Evolutionary conservation across 1,140 invertebrate genomes (phyloP), one percentile per base, ranked within the genome.

Genomic region (Drosophila navojoa): DNA sequence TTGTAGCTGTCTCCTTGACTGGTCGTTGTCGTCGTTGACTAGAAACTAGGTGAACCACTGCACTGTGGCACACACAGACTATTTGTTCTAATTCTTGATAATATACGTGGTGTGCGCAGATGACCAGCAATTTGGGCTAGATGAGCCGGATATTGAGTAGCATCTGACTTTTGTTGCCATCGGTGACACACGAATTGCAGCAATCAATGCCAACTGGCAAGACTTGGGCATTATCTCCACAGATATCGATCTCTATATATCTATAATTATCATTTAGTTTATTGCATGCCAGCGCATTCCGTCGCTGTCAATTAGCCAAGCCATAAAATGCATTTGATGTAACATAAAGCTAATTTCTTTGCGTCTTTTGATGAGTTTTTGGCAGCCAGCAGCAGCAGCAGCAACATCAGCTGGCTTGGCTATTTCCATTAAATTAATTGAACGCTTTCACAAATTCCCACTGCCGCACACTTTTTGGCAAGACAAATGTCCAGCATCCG

Each of bases 401-500:
- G 19, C 19, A 22, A 2, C 59, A 38, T 54, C 78, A 76, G 82
- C 76, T 52, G 69, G 69, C 57, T 61, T 60, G 67, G 25, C 68
- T 58, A 60, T 64, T 76, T 84, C 67, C 76, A 90, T 85, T 90
- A 85, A 90, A 66, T 90, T 85, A 90, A 90, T 90, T 90, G 85
- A 90, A 90, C 85, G 85, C 85, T 90, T 90, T 90, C 85, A 90
- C 85, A 90, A 90, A 80, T 86, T 77, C 73, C 74, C 45, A 61
- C 59, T 59, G 32, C 19, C 29, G 15, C 60, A 63, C 59, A 61
- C 49, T 59, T 45, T 66, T 67, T 25, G 53, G 60, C 68, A 27
- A 72, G 27, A 47, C 68, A 70, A 55, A 63, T 62, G 25, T 55
- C 40, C 60, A 50, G 60, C 27, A 29, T 29, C 27, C 27, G 1